Evolutionary conservation across 2,888 invertebrate genomes (phyloP), one percentile per base, ranked within the genome.

Genomic region (Entomobrya proxima): DNA sequence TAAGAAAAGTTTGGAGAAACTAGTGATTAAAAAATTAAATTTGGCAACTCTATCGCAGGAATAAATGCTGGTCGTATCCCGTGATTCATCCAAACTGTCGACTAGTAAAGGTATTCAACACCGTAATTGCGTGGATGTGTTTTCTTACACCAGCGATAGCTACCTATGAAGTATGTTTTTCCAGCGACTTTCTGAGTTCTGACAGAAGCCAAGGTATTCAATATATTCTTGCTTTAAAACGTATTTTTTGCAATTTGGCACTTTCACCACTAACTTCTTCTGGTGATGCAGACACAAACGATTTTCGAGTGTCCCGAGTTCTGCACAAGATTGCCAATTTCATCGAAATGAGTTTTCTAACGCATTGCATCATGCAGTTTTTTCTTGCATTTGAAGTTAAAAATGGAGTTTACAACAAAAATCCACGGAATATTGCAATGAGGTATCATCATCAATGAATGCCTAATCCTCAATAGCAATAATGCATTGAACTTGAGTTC

Each of bases 11-110:
- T n/a, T n/a, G n/a, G n/a, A n/a, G n/a, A n/a, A n/a, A n/a, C n/a
- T n/a, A n/a, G n/a, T n/a, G n/a, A n/a, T n/a, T n/a, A n/a, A n/a
- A n/a, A n/a, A n/a, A n/a, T n/a, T n/a, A n/a, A n/a, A n/a, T n/a
- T n/a, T n/a, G n/a, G n/a, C n/a, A n/a, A n/a, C n/a, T n/a, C n/a
- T 55, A 4, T 77, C 52, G 3, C 30, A 77, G 77, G 37, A 77
- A 58, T 21, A 27, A 13, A 9, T 2, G 5, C 7, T 18, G n/a
- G 2, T 6, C n/a, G 1, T 61, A 32, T 40, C 64, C 35, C 24
- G 82, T 89, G 3, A 52, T 89, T 40, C 90, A 90, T 78, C 88
- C 89, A 11, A 89, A 89, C 32, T 88, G 89, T 50, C 27, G 58
- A 0, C 50, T 88, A 18, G 78, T 86, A 52, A 69, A 35, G 13